These are phyloP conservation scores for Bufo bufo DNA, from an alignment of 2,113 vertebrate genomes.

Conservation along the genomic window DNA sequence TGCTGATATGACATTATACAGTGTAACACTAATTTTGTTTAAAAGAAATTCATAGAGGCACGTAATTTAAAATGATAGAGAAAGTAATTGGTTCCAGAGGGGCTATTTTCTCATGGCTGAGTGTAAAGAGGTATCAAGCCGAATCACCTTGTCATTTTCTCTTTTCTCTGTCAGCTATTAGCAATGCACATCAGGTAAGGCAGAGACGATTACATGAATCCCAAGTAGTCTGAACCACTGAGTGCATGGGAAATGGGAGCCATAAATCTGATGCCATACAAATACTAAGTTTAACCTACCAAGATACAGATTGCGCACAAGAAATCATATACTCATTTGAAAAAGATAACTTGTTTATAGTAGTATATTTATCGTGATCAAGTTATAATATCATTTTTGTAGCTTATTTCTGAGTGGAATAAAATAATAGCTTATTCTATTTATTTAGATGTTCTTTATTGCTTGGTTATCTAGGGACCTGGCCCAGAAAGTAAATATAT, in stretches of 20 bases:
- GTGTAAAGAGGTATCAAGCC: constrained; percentile 50
- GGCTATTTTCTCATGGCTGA: constrained; percentile 50
- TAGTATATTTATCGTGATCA: not conserved
- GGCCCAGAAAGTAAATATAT: constrained; percentile 40
- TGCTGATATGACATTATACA: constrained; percentile 50
- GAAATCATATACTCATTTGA: constrained; percentile 5
- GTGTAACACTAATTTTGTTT: constrained; percentile 53
- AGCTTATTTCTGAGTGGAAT: not conserved
- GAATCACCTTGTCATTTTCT: constrained; percentile 54
- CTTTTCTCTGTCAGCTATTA: constrained; percentile 51
- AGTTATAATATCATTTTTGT: not conserved
- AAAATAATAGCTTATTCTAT: constrained; percentile 10
- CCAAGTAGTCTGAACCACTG: constrained; percentile 38
- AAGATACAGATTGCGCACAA: constrained; percentile 16
- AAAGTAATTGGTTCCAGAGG: constrained; percentile 56
- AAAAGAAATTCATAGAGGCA: constrained; percentile 54
- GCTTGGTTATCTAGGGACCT: constrained; percentile 31
- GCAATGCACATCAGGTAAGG: constrained; percentile 55
- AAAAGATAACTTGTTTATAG: not conserved
- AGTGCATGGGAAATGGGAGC: constrained; percentile 38
- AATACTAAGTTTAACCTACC: constrained; percentile 28
- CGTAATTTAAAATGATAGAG: constrained; percentile 52
- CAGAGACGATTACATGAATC: constrained; percentile 36
- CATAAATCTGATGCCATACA: constrained; percentile 47
- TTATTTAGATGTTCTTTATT: not conserved